Evolutionary conservation across 2,113 vertebrate species (phyloP), one percentile per base, ranked within the genome.

Genomic region (Actenoides hombroni): DNA sequence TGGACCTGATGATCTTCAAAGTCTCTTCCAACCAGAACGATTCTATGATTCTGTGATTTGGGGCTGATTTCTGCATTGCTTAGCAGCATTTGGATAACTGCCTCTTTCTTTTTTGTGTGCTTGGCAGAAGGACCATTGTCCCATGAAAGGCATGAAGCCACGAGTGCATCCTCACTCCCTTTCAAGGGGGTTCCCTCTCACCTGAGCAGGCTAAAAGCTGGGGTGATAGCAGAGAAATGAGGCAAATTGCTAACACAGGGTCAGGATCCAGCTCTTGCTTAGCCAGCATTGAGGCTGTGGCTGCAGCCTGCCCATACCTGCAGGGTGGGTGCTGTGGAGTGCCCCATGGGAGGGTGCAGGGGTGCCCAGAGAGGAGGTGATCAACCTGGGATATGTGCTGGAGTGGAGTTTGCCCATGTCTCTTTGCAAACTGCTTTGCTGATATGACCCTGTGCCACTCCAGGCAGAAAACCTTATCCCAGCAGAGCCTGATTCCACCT

Each of bases 331-430:
- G 82, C 44, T 40, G 39, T 48, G 2, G 10, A n/a, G 53, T 6
- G 3, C 31, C 65, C 65, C 35, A 9, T 0, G 1, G 60, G 19
- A 53, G 44, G 51, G n/a, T 67, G 10, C 37, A 13, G 63, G 24
- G 29, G 31, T 81, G 42, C 49, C 75, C 1, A 2, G 25, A 23
- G 51, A 18, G 48, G 53, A 7, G 67, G 6, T 4, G 26, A 33
- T 53, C 2, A 0, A 42, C 42, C 54, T 2, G 1, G 61, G 40
- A 5, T 13, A 13, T 0, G 0, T 26, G 40, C 33, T 51, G 33
- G 33, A 6, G 39, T 1, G 9, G 15, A 5, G 18, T 73, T 67
- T 56, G 64, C 44, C 35, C 0, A 1, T 3, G 5, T 49, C 54
- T 59, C 12, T 4, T 48, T 19, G 26, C 57, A 25, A 29, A 40